phyloP scores from a whole-genome alignment of 2,113 vertebrate species.

The Amazona guildingii region DNA sequence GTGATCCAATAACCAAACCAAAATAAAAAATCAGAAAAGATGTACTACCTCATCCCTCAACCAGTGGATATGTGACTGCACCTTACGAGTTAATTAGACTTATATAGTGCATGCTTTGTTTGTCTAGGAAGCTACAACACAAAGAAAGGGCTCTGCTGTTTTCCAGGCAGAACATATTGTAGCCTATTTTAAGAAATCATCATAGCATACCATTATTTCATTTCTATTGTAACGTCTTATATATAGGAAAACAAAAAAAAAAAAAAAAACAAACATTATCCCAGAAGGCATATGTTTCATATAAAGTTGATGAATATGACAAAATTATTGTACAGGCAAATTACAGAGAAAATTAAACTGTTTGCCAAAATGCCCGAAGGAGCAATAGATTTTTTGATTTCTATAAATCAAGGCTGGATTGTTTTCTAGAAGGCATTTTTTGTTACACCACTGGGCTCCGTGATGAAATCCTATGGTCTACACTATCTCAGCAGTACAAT shows the following conservation, averaged over 20 bases:
- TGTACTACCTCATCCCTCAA: neutral
- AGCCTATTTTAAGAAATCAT: conserved; percentile 3
- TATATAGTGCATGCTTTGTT: neutral
- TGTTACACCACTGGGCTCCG: neutral
- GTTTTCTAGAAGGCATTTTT: conserved; percentile 20
- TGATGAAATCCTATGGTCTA: neutral
- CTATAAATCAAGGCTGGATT: conserved; percentile 17
- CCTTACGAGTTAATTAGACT: neutral
- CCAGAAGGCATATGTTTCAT: neutral
- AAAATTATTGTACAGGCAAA: neutral
- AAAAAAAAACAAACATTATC: neutral
- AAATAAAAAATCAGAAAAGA: neutral
- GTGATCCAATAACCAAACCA: neutral
- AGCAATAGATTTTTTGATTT: conserved; percentile 19
- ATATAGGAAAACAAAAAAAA: neutral
- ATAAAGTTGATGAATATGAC: conserved; percentile 36
- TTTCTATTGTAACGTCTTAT: neutral
- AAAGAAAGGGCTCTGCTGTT: neutral
- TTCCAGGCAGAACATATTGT: neutral
- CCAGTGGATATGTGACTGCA: neutral
- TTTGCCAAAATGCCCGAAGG: neutral
- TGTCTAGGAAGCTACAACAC: neutral
- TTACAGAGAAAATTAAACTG: conserved; percentile 40
- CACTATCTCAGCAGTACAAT: neutral
- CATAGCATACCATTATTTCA: neutral